These are phyloP conservation scores for Melitaea cinxia DNA, from an alignment of 1,140 invertebrate genomes.

Conservation along the genomic window DNA sequence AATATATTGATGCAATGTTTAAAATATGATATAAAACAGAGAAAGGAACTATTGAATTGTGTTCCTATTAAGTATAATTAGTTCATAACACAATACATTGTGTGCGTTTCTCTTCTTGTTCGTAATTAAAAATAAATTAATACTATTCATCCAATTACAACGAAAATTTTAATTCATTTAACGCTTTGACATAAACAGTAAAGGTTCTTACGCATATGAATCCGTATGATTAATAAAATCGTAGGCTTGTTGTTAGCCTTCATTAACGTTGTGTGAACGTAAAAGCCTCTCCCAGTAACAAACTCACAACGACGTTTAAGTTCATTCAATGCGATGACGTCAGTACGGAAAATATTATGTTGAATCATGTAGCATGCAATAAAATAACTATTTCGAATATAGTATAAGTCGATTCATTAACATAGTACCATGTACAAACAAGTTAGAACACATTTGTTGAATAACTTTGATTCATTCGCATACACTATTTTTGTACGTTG, in stretches of 20 bases:
- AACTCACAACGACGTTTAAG: not conserved
- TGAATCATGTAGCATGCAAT: not conserved
- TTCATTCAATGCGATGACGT: slow-evolving; percentile 12
- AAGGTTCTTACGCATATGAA: slow-evolving; percentile 3
- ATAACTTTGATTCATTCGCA: not conserved
- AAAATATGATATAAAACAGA: too few relatives aligned
- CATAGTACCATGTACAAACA: not conserved
- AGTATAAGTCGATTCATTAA: not conserved
- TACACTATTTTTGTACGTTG: not conserved
- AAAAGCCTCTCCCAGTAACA: slow-evolving; percentile 6
- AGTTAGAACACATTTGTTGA: not conserved
- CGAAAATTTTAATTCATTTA: slow-evolving; percentile 53
- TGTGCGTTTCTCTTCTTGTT: too few relatives aligned
- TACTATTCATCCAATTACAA: too few relatives aligned
- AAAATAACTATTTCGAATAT: not conserved
- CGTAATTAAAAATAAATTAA: too few relatives aligned
- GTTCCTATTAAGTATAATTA: too few relatives aligned
- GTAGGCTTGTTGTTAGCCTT: slow-evolving; percentile 6
- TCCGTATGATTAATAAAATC: slow-evolving; percentile 5
- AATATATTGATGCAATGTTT: too few relatives aligned
- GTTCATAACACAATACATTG: not conserved
- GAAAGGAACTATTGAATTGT: too few relatives aligned
- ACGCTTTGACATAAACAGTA: slow-evolving; percentile 44
- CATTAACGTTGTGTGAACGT: slow-evolving; percentile 1
- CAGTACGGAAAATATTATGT: slow-evolving; percentile 3